These are phyloP conservation scores for Sympetrum striolatum DNA, from an alignment of 2,888 invertebrate genomes.

Conservation along the genomic window DNA sequence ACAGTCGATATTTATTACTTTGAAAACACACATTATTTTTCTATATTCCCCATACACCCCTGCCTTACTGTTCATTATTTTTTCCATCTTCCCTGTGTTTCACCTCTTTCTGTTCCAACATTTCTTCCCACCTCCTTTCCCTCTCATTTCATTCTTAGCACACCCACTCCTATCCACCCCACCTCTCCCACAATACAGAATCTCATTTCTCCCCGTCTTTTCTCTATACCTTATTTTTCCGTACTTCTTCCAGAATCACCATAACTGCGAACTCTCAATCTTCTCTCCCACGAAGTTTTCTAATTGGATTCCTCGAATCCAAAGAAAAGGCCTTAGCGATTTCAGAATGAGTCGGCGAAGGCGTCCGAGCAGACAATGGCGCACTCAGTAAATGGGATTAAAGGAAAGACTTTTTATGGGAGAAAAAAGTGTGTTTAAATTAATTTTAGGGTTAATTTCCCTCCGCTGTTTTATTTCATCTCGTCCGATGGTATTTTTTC, in stretches of 20 bases:
- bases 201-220: neutral
- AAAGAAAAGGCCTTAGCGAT: conserved; percentile 28
- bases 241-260: neutral
- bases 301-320: conserved; percentile 39
- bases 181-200: neutral
- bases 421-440: conserved; percentile 1
- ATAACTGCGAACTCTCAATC: neutral
- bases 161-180: neutral
- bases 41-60: neutral
- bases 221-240: neutral
- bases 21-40: neutral
- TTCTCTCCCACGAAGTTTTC: conserved; percentile 3
- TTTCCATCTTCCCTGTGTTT: neutral
- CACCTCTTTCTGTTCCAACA: neutral
- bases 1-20: too few relatives aligned
- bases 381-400: neutral
- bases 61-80: neutral
- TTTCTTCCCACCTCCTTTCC: neutral
- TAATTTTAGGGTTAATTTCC: conserved; percentile 2
- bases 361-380: neutral
- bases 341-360: neutral
- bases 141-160: neutral
- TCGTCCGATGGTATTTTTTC: neutral
- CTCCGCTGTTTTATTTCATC: neutral
- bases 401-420: neutral